Base-by-base conservation (phyloP, 2,797 vertebrate species). In the Oreochromis grahami region DNA sequence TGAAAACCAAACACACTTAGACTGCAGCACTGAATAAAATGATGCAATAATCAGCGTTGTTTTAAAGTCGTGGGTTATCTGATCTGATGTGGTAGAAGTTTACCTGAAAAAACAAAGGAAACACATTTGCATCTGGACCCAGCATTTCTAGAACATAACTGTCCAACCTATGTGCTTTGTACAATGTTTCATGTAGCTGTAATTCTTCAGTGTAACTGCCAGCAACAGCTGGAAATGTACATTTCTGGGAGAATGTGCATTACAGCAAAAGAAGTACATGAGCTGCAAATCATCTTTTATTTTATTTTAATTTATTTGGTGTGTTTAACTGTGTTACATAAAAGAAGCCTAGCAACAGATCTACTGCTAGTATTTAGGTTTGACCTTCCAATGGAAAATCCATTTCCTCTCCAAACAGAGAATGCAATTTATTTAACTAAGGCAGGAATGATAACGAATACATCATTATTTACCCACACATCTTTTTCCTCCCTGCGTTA, bases 401-500 rank as follows among this genome's bases (percentile, higher is more conserved):
- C 3, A 87, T 88, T 84, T 90, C 85, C 53, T 65, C 15, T 86
- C 85, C 43, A 34, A 86, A 89, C 21, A 14, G 83, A 78, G 74
- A 87, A 86, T 80, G 70, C 43, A n/a, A 94, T 96, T 95, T 96
- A 94, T 95, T 96, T 96, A 87, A 94, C 87, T 85, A 94, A 90
- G 87, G 51, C 89, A 84, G 90, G 85, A 93, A 94, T 95, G 89
- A 91, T 91, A 92, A 93, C 7, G 34, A 89, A 91, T 76, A 6
- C 84, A 68, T 90, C 29, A 63, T 82, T 91, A 90, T 94, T 91
- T 93, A 90, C 84, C 74, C 85, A 51, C 34, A 19, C 56, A 77
- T 63, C 43, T 65, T 77, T 41, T 5, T 19, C 45, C 12, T 21
- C 24, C 36, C 58, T 12, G 21, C 26, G 17, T 70, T 87, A 29